A percentile compares a stretch with the other conserved stretches of the same genome.
These are phyloP conservation scores for Oscheius sp. DNA, from an alignment of 2,888 invertebrate genomes.

Conservation along the genomic window DNA sequence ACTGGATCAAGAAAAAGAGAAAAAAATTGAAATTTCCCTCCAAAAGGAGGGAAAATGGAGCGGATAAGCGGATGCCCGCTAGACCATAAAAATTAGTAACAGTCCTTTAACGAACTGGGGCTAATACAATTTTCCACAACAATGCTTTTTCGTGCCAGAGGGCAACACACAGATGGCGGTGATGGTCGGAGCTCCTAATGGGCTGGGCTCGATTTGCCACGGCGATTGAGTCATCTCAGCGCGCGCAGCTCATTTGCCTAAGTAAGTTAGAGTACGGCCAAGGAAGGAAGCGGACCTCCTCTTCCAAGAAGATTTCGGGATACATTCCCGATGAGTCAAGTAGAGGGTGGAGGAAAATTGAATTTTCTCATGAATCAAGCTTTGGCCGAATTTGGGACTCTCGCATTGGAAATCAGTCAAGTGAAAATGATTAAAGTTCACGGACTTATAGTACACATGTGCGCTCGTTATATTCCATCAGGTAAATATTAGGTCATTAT, in stretches of 20 bases:
- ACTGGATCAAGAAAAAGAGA: constrained; percentile 33
- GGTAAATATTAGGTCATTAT: too few species aligned
- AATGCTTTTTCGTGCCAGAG: neutral
- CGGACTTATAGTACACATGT: too few species aligned
- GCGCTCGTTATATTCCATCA: too few species aligned
- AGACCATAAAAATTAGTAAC: neutral
- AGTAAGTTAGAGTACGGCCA: constrained; percentile 30
- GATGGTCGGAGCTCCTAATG: neutral
- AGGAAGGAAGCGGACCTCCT: neutral
- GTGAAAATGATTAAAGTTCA: too few species aligned
- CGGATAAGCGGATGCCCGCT: neutral
- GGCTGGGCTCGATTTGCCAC: neutral
- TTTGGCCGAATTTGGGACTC: too few species aligned
- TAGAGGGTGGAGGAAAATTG: neutral
- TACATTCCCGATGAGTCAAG: neutral
- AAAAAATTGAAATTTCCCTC: constrained; percentile 2
- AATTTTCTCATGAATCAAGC: too few species aligned
- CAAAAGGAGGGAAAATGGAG: neutral
- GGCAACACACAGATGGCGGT: neutral
- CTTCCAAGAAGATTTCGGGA: neutral
- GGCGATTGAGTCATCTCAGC: constrained; percentile 26
- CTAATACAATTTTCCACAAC: neutral
- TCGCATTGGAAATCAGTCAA: too few species aligned
- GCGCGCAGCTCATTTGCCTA: constrained; percentile 32
- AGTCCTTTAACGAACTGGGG: neutral